Evolutionary conservation across 1,140 invertebrate genomes (phyloP), one percentile per base, ranked within the genome.

Genomic region (Papilio polyxenes): DNA sequence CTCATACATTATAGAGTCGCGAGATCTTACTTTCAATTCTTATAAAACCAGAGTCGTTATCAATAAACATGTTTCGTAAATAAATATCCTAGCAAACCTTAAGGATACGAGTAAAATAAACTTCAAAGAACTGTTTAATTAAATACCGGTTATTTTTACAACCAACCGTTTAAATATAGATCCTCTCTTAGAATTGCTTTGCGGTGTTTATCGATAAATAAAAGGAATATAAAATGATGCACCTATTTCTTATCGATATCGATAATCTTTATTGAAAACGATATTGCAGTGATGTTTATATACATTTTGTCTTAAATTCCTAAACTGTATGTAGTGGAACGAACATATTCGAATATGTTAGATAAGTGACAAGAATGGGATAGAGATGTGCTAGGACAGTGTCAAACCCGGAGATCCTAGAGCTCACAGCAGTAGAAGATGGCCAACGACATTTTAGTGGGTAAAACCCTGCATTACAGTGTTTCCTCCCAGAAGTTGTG

Each of bases 111-210:
- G 15, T 13, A 48, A 80, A 80, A 80, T 80, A 80, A 80, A 80
- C 78, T 15, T 44, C 78, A 51, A 80, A 69, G 59, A 69, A 80
- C 48, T 17, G 78, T 80, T 80, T 65, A 80, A 80, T 80, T 80
- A 80, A 80, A 80, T 69, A 80, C 78, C 56, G 78, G 78, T 80
- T 65, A 79, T 80, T 80, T 80, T 80, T 80, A 80, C 78, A 80
- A 80, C 59, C 56, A 10, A 56, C n/a, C 11, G 59, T 80, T 80
- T 80, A 80, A 69, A 80, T 80, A 80, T 80, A 80, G 78, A 80
- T 80, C 78, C 78, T 80, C 62, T 40, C 78, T 48, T n/a, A 69
- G 44, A 80, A 80, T 49, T 80, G 48, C 78, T 69, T 69, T 80
- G 78, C 40, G 78, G 59, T 69, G 59, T 80, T 80, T 80, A 49